A percentile compares a stretch with the other conserved stretches of the same genome.
phyloP scores from a whole-genome alignment of 2,888 invertebrate genomes.

The Hypsopygia costalis region DNA sequence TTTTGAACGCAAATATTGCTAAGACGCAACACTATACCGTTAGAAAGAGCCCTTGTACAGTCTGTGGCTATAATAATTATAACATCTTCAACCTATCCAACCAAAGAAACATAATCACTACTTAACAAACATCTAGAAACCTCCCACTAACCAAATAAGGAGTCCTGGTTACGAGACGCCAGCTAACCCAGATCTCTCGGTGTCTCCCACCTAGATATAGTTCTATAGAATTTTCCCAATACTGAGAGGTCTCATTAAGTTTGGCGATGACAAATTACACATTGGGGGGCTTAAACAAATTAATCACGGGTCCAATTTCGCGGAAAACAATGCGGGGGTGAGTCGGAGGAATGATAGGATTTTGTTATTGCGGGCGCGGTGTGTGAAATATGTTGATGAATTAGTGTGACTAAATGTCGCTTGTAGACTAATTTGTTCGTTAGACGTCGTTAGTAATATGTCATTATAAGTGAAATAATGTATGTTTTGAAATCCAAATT shows the following conservation, averaged over 20 bases:
- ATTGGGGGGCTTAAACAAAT: conserved; percentile 71
- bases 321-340: conserved; percentile 69
- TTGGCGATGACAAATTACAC: conserved; percentile 61
- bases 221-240: neutral
- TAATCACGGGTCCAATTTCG: conserved; percentile 74
- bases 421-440: neutral
- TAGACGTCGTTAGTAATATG: no score
- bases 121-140: neutral
- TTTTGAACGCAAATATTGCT: no score
- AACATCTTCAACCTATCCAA: neutral
- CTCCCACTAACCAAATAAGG: neutral
- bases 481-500: no score
- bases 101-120: neutral
- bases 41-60: no score
- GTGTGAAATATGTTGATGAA: conserved; percentile 4
- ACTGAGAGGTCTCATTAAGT: conserved; percentile 29
- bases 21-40: no score
- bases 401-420: neutral
- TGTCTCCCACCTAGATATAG: neutral
- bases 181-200: neutral
- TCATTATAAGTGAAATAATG: no score
- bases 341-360: conserved; percentile 45
- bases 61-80: neutral
- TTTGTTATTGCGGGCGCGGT: conserved; percentile 37
- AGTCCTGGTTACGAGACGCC: neutral